Evolutionary conservation across 2,113 vertebrate genomes (phyloP).

Genomic region (Nerophis ophidion): DNA sequence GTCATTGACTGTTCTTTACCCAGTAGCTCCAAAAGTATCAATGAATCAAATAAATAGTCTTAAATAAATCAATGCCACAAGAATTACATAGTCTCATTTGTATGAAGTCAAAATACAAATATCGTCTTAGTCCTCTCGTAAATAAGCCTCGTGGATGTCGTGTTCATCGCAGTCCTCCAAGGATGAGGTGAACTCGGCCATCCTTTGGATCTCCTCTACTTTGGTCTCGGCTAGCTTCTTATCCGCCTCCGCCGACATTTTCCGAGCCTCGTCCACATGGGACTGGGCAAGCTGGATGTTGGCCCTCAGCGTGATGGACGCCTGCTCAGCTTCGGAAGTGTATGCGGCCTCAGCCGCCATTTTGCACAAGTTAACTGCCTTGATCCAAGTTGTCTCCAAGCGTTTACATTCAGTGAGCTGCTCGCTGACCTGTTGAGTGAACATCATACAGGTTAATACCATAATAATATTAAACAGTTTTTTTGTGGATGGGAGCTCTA

Average conservation of each 20-base stretch:
- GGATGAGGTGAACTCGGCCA: slow-evolving; percentile 64
- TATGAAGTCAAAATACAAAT: not conserved
- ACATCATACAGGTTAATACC: not conserved
- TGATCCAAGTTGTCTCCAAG: slow-evolving; percentile 68
- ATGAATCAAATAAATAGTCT: slow-evolving; percentile 45
- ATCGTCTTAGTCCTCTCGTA: slow-evolving; percentile 67
- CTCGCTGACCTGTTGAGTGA: slow-evolving; percentile 50
- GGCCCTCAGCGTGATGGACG: slow-evolving; percentile 73
- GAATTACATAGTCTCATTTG: not conserved
- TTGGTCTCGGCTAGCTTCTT: slow-evolving; percentile 85
- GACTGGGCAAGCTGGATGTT: slow-evolving; percentile 81
- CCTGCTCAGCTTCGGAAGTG: slow-evolving; percentile 82
- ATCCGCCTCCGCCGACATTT: slow-evolving; percentile 80
- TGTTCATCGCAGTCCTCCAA: slow-evolving; percentile 46
- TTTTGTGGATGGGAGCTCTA: not conserved
- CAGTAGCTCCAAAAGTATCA: slow-evolving; percentile 1
- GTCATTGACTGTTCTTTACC: not conserved
- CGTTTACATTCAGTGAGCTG: slow-evolving; percentile 65
- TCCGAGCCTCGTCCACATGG: slow-evolving; percentile 80
- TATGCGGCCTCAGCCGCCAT: slow-evolving; percentile 67
- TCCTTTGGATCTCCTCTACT: slow-evolving; percentile 77
- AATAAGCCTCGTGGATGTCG: slow-evolving; percentile 72
- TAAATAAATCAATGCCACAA: slow-evolving; percentile 23
- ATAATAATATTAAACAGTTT: not conserved
- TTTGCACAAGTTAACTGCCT: slow-evolving; percentile 66